Percentiles rank a stretch among this genome's conserved stretches.
phyloP scores from a whole-genome alignment of 2,797 vertebrate species.

The Acanthurus leucopareius region DNA sequence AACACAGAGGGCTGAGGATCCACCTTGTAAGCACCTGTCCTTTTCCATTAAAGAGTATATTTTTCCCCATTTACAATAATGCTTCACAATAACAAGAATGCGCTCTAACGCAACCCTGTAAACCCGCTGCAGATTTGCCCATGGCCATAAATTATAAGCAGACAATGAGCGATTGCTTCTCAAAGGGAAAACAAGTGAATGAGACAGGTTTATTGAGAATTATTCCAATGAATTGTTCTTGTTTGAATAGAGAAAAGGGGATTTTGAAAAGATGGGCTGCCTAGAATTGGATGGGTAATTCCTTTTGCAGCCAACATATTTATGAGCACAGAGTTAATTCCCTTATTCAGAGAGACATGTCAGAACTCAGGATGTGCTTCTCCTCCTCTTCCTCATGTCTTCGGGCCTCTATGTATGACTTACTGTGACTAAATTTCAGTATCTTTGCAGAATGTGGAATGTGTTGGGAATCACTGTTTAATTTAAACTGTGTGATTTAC shows the following conservation, averaged over 20 bases:
- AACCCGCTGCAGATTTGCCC: conserved; percentile 58
- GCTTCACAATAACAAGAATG: conserved; percentile 68
- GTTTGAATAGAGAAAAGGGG: conserved; percentile 65
- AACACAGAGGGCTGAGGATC: conserved; percentile 68
- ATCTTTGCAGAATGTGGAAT: conserved; percentile 43
- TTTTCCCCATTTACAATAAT: conserved; percentile 76
- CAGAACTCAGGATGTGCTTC: conserved; percentile 60
- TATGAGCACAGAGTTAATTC: conserved; percentile 78
- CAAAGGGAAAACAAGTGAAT: conserved; percentile 73
- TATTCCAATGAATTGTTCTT: conserved; percentile 73
- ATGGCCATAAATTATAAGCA: conserved; percentile 73
- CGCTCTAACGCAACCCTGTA: conserved; percentile 73
- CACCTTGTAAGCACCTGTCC: conserved; percentile 75
- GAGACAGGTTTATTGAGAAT: conserved; percentile 76
- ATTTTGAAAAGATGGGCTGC: conserved; percentile 51
- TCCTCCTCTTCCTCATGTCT: conserved; percentile 73
- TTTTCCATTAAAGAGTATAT: conserved; percentile 80
- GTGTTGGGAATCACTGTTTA: conserved; percentile 25
- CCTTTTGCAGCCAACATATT: conserved; percentile 70
- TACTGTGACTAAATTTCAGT: conserved; percentile 69
- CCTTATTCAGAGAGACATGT: conserved; percentile 60
- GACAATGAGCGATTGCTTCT: conserved; percentile 73
- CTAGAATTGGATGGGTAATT: conserved; percentile 63
- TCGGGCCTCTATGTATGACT: conserved; percentile 65
- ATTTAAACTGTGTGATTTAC: conserved; percentile 38